These are phyloP conservation scores for Palythoa heliodiscus DNA, from an alignment of 92 coral and sea anemone genomes.

Conservation along the genomic window DNA sequence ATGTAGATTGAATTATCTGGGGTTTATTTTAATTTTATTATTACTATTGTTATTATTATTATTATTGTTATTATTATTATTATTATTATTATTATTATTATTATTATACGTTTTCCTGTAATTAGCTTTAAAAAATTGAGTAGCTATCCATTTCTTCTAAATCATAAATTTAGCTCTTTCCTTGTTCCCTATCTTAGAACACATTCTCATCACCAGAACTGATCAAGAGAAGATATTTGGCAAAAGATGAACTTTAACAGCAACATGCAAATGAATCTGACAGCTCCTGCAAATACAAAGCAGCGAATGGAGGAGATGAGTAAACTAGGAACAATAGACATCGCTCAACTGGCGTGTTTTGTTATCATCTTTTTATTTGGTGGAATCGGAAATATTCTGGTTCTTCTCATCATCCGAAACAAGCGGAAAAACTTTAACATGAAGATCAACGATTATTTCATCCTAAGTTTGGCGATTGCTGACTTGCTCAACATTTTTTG, in stretches of 20 bases:
- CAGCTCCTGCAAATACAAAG: background rate
- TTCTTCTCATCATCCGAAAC: conserved; percentile 62
- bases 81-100: no score
- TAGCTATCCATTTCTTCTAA: background rate
- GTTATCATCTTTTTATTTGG: conserved; percentile 65
- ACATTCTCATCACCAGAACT: background rate
- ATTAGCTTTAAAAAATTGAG: no score
- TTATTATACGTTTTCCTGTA: no score
- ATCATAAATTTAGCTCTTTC: background rate
- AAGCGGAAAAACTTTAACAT: conserved; percentile 57
- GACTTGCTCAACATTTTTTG: conserved; percentile 63
- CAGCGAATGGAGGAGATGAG: background rate
- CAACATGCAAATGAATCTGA: background rate
- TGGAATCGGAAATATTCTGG: conserved; percentile 71
- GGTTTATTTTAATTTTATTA: no score
- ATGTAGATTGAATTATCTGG: no score
- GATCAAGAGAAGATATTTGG: background rate
- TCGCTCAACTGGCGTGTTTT: conserved; percentile 60
- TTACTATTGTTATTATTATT: no score
- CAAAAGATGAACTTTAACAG: background rate
- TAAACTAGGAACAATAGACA: conserved; percentile 41
- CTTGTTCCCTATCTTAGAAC: background rate
- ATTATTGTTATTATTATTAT: no score
- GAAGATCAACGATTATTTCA: conserved; percentile 76
- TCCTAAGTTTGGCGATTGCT: conserved; percentile 67